Percentiles rank a stretch among this genome's conserved stretches.
Evolutionary conservation across 2,113 vertebrate genomes (phyloP).

Genomic region (Cinclus mexicanus): DNA sequence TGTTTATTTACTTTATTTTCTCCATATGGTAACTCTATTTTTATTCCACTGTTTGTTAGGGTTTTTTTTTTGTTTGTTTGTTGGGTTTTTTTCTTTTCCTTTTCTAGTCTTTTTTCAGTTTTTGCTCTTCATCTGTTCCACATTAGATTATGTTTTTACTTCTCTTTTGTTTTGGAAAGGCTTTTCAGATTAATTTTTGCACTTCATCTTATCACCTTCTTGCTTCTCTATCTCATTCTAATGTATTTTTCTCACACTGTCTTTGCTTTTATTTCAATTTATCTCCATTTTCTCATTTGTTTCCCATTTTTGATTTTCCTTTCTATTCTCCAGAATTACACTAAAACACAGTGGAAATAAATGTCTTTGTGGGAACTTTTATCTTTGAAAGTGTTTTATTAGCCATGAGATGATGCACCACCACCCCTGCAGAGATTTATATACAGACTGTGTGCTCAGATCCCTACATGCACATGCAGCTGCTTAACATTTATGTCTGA

Average conservation of each 20-base stretch:
- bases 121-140: not conserved
- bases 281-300: not conserved
- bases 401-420: not conserved
- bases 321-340: not conserved
- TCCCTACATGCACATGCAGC: not conserved
- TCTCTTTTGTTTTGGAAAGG: not conserved
- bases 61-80: no score
- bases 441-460: not conserved
- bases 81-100: not conserved
- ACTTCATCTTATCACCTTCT: not conserved
- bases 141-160: not conserved
- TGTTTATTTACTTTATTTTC: not conserved
- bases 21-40: not conserved
- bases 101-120: not conserved
- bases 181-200: conserved; percentile 34
- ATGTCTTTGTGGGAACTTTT: not conserved
- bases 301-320: not conserved
- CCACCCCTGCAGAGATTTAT: conserved; percentile 2
- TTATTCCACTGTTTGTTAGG: not conserved
- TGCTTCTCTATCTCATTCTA: not conserved
- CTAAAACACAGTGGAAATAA: not conserved
- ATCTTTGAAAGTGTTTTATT: conserved; percentile 8
- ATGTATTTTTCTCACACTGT: not conserved
- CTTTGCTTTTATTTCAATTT: conserved; percentile 6
- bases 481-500: not conserved